Evolutionary conservation across 2,797 vertebrate species (phyloP), one percentile per base, ranked within the genome.

Genomic region (Poeciliopsis paucimaculata): DNA sequence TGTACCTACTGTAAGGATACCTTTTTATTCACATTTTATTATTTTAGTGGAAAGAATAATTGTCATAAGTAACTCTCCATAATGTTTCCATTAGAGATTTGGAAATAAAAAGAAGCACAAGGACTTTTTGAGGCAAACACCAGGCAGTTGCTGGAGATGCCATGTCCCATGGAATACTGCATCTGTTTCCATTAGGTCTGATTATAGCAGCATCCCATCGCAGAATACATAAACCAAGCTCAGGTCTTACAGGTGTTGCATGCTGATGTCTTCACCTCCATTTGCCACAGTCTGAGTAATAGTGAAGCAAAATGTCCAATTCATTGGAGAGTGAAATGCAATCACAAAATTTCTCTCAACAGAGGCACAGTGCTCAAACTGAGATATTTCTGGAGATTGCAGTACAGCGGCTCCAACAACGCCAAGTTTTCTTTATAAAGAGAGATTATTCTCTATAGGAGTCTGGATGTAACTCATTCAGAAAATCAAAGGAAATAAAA

Each of bases 231-330:
- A 82, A 86, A 53, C 84, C 76, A 39, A 86, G 78, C 88, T 85
- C 76, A 79, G 79, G 82, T 73, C 77, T 81, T 72, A 18, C 57
- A 80, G 85, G 73, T 34, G 90, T 90, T 84, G 85, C 93, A 85
- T 87, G 77, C 90, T 92, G 89, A 94, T 93, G 92, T 93, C 91
- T 92, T 90, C 91, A 91, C 92, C 91, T 90, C 88, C 88, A 91
- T 93, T 90, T 92, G 91, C 89, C 87, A 71, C 75, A 20, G 83
- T 84, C 84, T 89, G 90, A 91, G 84, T 86, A 84, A 90, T 86
- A 84, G 84, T 81, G 80, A 86, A 85, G 72, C 78, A 89, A 89
- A 90, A 88, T 85, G 82, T 88, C 82, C 85, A 88, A 90, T 82
- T 92, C 89, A 90, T 51, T 81, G 85, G 86, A 92, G 90, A 91